These are phyloP conservation scores for Bombyx mori DNA, from an alignment of 1,140 invertebrate genomes.

Conservation along the genomic window ASM3026992v2 NC_085112.1:4291501-4292000, in stretches of 20 bases:
- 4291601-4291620: too few relatives aligned
- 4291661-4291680: slow-evolving; percentile 7
- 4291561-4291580: too few relatives aligned
- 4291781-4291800: background rate
- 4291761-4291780: slow-evolving; percentile 1
- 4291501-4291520: too few relatives aligned
- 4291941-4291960: background rate
- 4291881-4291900: background rate
- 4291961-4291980: too few relatives aligned
- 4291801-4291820: background rate
- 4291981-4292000: too few relatives aligned
- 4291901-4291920: background rate
- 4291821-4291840: background rate
- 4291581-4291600: too few relatives aligned
- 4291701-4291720: slow-evolving; percentile 3
- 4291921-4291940: background rate
- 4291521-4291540: too few relatives aligned
- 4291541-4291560: too few relatives aligned
- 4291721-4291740: slow-evolving; percentile 10
- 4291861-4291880: background rate
- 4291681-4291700: slow-evolving; percentile 9
- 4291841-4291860: background rate
- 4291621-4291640: too few relatives aligned
- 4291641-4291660: slow-evolving; percentile 7
- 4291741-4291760: slow-evolving; percentile 2